A percentile compares a stretch with the other conserved stretches of the same genome.
Evolutionary conservation across 2,113 vertebrate species (phyloP).

Genomic region (Cairina moschata): DNA sequence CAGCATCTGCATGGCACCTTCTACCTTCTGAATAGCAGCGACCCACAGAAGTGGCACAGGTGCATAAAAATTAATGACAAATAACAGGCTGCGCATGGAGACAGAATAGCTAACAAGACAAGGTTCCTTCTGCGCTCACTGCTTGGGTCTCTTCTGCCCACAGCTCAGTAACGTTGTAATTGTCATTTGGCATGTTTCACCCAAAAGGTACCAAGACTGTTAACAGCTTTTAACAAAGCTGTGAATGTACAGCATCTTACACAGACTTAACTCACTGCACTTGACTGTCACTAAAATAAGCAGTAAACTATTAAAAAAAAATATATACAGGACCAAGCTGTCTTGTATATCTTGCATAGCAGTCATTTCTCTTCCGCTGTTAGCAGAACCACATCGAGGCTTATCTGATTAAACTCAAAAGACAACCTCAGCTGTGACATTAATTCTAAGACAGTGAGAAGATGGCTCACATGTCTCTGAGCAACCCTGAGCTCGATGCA

Average conservation of each 20-base stretch:
- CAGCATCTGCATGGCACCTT: not conserved
- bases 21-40: not conserved
- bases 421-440: not conserved
- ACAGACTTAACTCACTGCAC: not conserved
- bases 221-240: not conserved
- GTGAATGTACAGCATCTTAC: not conserved
- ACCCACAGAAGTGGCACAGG: not conserved
- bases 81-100: not conserved
- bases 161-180: not conserved
- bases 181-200: not conserved
- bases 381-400: not conserved
- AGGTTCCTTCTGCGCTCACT: not conserved
- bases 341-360: not conserved
- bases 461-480: not conserved
- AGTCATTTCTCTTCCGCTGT: not conserved
- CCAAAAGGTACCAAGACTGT: not conserved
- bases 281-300: not conserved
- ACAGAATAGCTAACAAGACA: not conserved
- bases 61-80: not conserved
- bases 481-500: not conserved
- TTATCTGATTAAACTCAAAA: not conserved
- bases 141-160: not conserved
- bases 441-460: not conserved
- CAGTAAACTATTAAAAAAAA: not conserved
- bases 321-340: rapidly evolving